Base-by-base conservation (phyloP, 2,797 vertebrate genomes). In the Phylloscopus collybita region DNA sequence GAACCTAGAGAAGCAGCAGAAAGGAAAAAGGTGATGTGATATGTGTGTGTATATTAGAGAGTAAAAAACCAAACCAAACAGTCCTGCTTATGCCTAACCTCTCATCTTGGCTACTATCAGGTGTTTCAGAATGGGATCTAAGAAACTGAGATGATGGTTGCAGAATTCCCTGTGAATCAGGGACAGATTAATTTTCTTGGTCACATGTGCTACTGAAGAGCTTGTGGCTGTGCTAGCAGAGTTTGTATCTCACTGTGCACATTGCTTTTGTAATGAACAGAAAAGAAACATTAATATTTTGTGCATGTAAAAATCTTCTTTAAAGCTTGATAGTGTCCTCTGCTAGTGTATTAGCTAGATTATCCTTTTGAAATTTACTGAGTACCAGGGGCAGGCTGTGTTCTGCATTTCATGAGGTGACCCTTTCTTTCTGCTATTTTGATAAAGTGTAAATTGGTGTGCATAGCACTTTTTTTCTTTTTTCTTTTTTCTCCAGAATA, bases 361-460 rank as follows among this genome's bases (percentile, higher is more conserved):
- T 59, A 62, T 27, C 16, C 54, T 50, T 80, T 23, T 57, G 16
- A 85, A 70, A 62, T 60, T 25, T 67, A 26, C 9, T 51, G n/a
- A 44, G 6, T 51, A 40, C 22, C 29, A n/a, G 10, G 13, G 25
- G 0, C 1, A 54, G 7, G 7, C 5, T 65, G 12, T 75, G 26
- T 44, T 36, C 53, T 60, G 26, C 8, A 47, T 86, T 81, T 88
- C n/a, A 32, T 26, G 19, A 25, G 9, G 9, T n/a, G 10, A 26
- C 9, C 15, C 20, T 89, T 80, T 72, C n/a, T 42, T 91, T 74
- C 71, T 89, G 16, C 40, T n/a, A 10, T 78, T 87, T 60, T 36
- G 66, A 78, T 65, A 5, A 59, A 74, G 45, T 44, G 17, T 53
- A 64, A 75, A 30, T 79, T 78, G 29, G 25, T 60, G 10, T 40